Evolutionary conservation across 2,888 invertebrate genomes (phyloP).

Genomic region (Orthonychiurus folsomi): DNA sequence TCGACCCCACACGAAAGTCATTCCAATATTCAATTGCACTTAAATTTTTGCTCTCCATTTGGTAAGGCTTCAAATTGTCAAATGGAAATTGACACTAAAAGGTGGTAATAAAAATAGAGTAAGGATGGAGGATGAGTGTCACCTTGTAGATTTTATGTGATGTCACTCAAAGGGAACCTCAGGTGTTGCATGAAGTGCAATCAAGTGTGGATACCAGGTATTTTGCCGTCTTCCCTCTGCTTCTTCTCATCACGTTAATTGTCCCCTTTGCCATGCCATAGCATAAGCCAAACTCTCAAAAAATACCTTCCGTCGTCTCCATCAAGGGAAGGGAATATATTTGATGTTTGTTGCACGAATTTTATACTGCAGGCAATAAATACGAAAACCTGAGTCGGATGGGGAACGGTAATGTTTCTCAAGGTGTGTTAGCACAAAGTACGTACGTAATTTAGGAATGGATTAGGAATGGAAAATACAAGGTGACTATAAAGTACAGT

Average conservation of each 20-base stretch:
- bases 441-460: too few species aligned
- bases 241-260: not conserved
- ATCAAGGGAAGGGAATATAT: not conserved
- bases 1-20: too few species aligned
- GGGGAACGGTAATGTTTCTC: not conserved
- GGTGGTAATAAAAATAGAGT: not conserved
- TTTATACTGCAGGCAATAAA: not conserved
- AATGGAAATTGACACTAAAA: too few species aligned
- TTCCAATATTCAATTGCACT: too few species aligned
- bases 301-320: not conserved
- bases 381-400: not conserved
- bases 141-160: conserved; percentile 18
- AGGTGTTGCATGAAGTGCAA: conserved; percentile 5
- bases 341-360: not conserved
- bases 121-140: conserved; percentile 4
- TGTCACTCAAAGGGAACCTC: conserved; percentile 12
- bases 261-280: too few species aligned
- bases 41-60: too few species aligned
- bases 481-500: too few species aligned
- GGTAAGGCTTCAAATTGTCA: too few species aligned
- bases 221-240: not conserved
- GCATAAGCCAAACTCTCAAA: not conserved
- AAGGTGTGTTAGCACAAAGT: too few species aligned
- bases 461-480: too few species aligned
- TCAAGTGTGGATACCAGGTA: conserved; percentile 6